These are phyloP conservation scores for Osmerus mordax DNA, from an alignment of 2,113 vertebrate species.

Conservation along the genomic window DNA sequence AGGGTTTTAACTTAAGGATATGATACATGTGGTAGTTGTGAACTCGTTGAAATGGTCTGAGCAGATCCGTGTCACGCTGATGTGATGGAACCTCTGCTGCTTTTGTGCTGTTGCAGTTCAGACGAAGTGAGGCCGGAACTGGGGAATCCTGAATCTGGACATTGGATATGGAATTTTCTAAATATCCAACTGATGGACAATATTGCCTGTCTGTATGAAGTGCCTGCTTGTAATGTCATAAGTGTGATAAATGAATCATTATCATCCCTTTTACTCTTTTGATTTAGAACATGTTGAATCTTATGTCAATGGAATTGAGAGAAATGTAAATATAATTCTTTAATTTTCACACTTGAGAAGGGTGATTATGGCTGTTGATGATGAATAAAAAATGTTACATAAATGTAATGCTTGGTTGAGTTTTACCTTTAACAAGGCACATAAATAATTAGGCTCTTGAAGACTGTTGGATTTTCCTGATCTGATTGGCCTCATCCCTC, in stretches of 20 bases:
- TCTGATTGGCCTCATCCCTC: not conserved
- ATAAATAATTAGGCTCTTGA: not conserved
- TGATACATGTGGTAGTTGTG: not conserved
- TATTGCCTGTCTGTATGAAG: no score
- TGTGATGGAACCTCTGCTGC: constrained; percentile 7
- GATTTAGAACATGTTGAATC: not conserved
- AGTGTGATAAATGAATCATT: not conserved
- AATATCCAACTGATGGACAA: no score
- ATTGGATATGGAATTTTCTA: not conserved
- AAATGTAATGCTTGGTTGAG: not conserved
- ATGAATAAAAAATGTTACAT: not conserved
- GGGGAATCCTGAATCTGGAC: constrained; percentile 50
- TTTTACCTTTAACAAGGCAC: not conserved
- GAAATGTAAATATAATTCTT: not conserved
- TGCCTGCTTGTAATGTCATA: not conserved
- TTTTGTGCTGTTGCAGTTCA: constrained; percentile 55
- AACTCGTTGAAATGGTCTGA: not conserved
- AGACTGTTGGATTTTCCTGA: not conserved
- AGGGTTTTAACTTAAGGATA: not conserved
- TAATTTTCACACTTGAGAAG: no score
- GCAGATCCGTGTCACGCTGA: not conserved
- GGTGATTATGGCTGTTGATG: not conserved
- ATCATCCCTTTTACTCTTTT: not conserved
- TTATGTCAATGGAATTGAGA: not conserved
- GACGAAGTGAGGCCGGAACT: constrained; percentile 55